Base-by-base conservation (phyloP, 1,140 invertebrate species). In the Grapholita molesta region DNA sequence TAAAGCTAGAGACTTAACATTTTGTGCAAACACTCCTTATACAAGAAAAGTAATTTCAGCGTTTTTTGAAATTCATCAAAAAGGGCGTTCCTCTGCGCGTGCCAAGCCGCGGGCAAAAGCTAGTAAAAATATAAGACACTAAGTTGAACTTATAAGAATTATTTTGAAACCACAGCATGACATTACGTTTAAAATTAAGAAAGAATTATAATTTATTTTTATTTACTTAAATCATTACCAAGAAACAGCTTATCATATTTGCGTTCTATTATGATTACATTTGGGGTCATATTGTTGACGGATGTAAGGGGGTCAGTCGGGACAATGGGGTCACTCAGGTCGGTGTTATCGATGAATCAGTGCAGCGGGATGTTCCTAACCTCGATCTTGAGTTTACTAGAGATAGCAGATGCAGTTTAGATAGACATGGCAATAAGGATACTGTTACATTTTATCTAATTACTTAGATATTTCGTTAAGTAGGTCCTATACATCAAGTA, bases 191-290 rank as follows among this genome's bases (percentile, higher is more conserved):
- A 38, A 38, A 15, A 0, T 4, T 1, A 15, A n/a, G 35, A 6
- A 38, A 38, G 12, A 15, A 38, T 38, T 4, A 38, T 5, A 8
- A 33, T 4, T 7, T 5, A 15, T 38, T 24, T 5, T 53, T 28
- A 28, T 28, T 11, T 32, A 4, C 1, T 8, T 3, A 61, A 15
- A 61, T 30, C 28, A 61, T 32, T 61, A 30, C 55, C 55, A 15
- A 61, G 55, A 61, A 61, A 38, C 11, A 53, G 3, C 18, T 61
- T 61, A 61, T 61, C n/a, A 61, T 61, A 61, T 61, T 61, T 61
- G 55, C 55, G 55, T 30, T 61, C 25, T 30, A 61, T 61, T 61
- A 25, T 61, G 55, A 61, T 28, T 28, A 48, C 18, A 18, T 48
- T 3, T 12, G 25, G 24, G 53, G 55, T 61, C 55, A 61, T 8